Base-by-base conservation (phyloP, 2,113 vertebrate species). In the Myrmophylax atrothorax region DNA sequence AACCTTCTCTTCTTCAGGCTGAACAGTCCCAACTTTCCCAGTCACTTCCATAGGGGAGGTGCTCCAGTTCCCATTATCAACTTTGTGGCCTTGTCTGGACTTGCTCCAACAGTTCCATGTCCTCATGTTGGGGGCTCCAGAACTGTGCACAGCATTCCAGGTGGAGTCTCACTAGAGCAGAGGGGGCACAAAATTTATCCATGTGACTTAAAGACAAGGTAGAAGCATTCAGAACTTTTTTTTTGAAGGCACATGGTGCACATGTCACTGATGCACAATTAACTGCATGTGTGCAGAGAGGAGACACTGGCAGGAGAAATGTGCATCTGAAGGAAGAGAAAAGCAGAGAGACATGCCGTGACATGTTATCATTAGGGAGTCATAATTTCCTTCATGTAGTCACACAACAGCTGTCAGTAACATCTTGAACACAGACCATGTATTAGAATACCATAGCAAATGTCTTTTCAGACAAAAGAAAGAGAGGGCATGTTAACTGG, bases 321-420 rank as follows among this genome's bases (percentile, higher is more conserved):
- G 93, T 18, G 52, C 87, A 56, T 96, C 97, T 86, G 64, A 94
- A 79, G 96, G 91, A 92, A 96, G 96, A 96, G 96, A 97, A 96
- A 97, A 94, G 94, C 91, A 68, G 90, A 95, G 50, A 95, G 97
- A 97, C 95, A 67, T 58, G 95, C 90, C 53, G 80, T 52, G 97
- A 97, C 98, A 98, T 33, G 87, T 94, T 97, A 97, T 98, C 97
- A 98, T 98, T 98, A 98, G 97, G 96, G 97, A 98, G 98, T 97
- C 97, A 98, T 97, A 79, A 97, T 96, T 97, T 89, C 94, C 94
- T 96, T 96, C 94, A 97, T 81, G 94, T 95, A 97, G 97, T 97
- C 96, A 97, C 28, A 97, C 97, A 97, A 96, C 96, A 95, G 97
- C 97, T 98, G 97, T 98, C 98, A 98, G 89, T 87, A 93, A 94